Evolutionary conservation across 2,113 vertebrate species (phyloP).

Genomic region (Tragelaphus buxtoni): DNA sequence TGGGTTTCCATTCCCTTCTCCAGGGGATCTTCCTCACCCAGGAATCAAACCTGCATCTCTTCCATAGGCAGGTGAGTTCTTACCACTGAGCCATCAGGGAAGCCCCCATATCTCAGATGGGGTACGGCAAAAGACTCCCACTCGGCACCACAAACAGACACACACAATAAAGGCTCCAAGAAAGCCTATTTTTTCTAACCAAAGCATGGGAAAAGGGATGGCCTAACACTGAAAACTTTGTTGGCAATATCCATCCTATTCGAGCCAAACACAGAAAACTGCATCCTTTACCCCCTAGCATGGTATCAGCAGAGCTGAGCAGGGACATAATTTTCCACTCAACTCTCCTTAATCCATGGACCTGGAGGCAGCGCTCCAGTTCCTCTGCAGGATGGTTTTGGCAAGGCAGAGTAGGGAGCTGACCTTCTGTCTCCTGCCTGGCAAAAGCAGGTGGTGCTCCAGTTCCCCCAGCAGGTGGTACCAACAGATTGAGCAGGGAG

Average conservation of each 20-base stretch:
- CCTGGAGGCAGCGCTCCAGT: background rate
- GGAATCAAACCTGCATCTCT: background rate
- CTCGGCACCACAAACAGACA: background rate
- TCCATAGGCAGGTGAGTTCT: background rate
- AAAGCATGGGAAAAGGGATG: background rate
- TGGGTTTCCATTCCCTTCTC: background rate
- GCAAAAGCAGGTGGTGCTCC: background rate
- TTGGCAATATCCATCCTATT: background rate
- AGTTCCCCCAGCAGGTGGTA: background rate
- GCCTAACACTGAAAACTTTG: background rate
- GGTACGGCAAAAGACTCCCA: background rate
- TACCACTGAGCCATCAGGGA: background rate
- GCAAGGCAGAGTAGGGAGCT: background rate
- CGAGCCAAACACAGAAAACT: background rate
- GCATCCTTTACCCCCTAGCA: background rate
- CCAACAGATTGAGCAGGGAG: background rate
- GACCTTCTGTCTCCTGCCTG: background rate
- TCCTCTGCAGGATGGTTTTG: background rate
- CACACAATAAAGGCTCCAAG: background rate
- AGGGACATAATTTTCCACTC: background rate
- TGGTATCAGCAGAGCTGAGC: background rate
- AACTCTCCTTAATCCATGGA: background rate
- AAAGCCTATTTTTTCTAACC: background rate
- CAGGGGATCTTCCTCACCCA: background rate
- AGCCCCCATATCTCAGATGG: background rate